Percentiles rank a stretch among this genome's conserved stretches.
Evolutionary conservation across 2,113 vertebrate genomes (phyloP).

Genomic region (Danio rerio): GRCz12tu NC_133189.1:30099001-30099500

Average conservation of each 20-base stretch:
- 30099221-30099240: slow-evolving; percentile 70
- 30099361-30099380: too few relatives aligned
- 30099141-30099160: slow-evolving; percentile 98
- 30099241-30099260: slow-evolving; percentile 75
- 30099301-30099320: too few relatives aligned
- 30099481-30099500: too few relatives aligned
- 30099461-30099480: too few relatives aligned
- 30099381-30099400: too few relatives aligned
- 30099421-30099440: too few relatives aligned
- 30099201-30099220: slow-evolving; percentile 99
- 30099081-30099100: slow-evolving; percentile 83
- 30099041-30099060: slow-evolving; percentile 17
- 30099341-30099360: too few relatives aligned
- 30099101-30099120: slow-evolving; percentile 97
- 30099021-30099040: slow-evolving; percentile 16
- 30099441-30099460: too few relatives aligned
- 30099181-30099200: slow-evolving; percentile 97
- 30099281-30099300: not conserved
- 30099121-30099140: slow-evolving; percentile 87
- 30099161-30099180: slow-evolving; percentile 98
- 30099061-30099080: slow-evolving; percentile 33
- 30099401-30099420: too few relatives aligned
- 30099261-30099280: slow-evolving; percentile 65
- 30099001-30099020: slow-evolving; percentile 5
- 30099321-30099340: too few relatives aligned